A percentile compares a stretch with the other conserved stretches of the same genome.
phyloP scores from a whole-genome alignment of 2,888 invertebrate genomes.

The Epicampocera succincta region DNA sequence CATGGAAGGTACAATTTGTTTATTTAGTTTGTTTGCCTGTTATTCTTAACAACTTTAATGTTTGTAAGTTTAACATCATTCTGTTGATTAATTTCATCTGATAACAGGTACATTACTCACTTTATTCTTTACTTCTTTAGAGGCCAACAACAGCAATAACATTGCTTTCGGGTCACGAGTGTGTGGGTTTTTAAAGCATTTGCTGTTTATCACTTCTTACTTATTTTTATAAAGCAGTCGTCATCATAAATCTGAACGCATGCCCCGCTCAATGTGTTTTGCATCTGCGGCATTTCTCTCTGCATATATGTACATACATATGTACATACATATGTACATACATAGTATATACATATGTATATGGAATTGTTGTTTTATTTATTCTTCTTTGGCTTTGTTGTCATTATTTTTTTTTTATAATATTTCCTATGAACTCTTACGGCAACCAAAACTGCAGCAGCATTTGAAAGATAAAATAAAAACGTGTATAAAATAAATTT shows the following conservation, averaged over 20 bases:
- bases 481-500: slow-evolving; percentile 39
- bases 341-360: too few relatives aligned
- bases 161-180: slow-evolving; percentile 4
- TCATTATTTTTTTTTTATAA: slow-evolving; percentile 38
- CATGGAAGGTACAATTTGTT: background rate
- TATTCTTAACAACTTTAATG: slow-evolving; percentile 48
- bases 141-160: background rate
- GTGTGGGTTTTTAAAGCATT: slow-evolving; percentile 45
- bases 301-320: too few relatives aligned
- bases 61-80: slow-evolving; percentile 58
- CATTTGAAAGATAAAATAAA: slow-evolving; percentile 1
- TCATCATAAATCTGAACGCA: slow-evolving; percentile 16
- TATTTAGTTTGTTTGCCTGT: slow-evolving; percentile 25
- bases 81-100: slow-evolving; percentile 69
- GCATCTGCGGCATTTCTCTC: slow-evolving; percentile 31
- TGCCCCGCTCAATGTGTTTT: slow-evolving; percentile 37
- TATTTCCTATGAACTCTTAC: slow-evolving; percentile 45
- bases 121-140: slow-evolving; percentile 22
- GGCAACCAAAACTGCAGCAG: slow-evolving; percentile 17
- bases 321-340: too few relatives aligned
- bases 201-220: slow-evolving; percentile 5
- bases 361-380: background rate
- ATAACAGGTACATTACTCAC: slow-evolving; percentile 68
- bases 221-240: background rate
- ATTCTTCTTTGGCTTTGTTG: slow-evolving; percentile 42